Base-by-base conservation (phyloP, 2,797 vertebrate genomes). In the Prunella strophiata region DNA sequence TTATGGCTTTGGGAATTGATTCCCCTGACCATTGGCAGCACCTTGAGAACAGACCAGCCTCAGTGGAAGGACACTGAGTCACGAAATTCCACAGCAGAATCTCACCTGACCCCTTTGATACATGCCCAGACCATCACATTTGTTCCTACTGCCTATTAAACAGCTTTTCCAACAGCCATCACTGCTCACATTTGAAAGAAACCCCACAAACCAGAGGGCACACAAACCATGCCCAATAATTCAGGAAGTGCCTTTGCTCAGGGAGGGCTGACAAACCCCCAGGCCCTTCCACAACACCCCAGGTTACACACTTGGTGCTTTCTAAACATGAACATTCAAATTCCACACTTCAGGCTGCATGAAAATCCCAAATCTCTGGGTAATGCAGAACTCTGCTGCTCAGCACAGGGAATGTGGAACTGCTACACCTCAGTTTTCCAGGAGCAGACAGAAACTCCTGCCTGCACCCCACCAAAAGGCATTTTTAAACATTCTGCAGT, bases 1-100 rank as follows among this genome's bases (percentile, higher is more conserved):
- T 67, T 70, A 85, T 5, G 91, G 52, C 47, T 75, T 80, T 91
- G 91, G 54, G 85, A 79, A 91, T 32, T 48, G 74, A 67, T 94
- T 82, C 50, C 65, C 47, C 50, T 52, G 25, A 71, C 77, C 77
- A 36, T 0, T 45, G 84, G 78, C 68, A 92, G 36, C 87, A 63
- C n/a, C 40, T 48, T 6, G 23, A 34, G 43, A 78, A 38, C 51
- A 87, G 57, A 38, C 7, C 51, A 57, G 72, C 68, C 65, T 82
- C 59, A 43, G 45, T n/a, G 75, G 34, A 70, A 73, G 30, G 59
- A 55, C 79, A 79, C 70, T 21, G 70, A 76, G 73, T 9, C 75
- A 81, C 6, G 11, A 15, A 88, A 72, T 54, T 21, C 51, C 68
- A 42, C 38, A 51, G 36, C 36, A 71, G 48, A 84, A 50, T 73